phyloP scores from a whole-genome alignment of 2,113 vertebrate species.

The Fulmarus glacialis region DNA sequence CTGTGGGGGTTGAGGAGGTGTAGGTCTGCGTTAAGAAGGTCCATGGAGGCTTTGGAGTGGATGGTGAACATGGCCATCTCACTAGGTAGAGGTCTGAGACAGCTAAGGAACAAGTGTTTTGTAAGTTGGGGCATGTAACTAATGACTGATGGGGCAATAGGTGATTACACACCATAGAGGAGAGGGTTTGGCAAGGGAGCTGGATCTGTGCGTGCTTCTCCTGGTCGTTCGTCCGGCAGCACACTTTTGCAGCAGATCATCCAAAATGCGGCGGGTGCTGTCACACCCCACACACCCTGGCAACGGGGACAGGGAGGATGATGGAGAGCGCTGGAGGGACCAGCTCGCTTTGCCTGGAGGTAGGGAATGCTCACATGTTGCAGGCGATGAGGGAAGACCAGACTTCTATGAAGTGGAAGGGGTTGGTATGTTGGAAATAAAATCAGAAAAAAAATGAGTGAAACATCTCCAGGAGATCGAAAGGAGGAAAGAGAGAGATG shows the following conservation, averaged over 20 bases:
- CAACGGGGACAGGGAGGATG: not conserved
- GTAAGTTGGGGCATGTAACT: no score
- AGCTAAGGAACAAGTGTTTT: not conserved
- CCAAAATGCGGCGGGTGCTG: no score
- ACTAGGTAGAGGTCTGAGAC: not conserved
- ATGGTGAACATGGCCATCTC: not conserved
- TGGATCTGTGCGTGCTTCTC: rapidly evolving
- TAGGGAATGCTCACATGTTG: rapidly evolving
- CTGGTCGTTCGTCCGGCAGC: not conserved
- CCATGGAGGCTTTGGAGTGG: not conserved
- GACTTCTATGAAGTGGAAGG: not conserved
- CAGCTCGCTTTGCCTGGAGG: not conserved
- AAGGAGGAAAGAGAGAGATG: not conserved
- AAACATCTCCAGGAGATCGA: not conserved
- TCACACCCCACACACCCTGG: rapidly evolving
- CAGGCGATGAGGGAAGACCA: not conserved
- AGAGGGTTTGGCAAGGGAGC: not conserved
- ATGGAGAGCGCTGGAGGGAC: not conserved
- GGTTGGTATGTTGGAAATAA: rapidly evolving
- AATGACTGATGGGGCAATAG: not conserved
- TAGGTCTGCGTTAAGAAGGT: not conserved
- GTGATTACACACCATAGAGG: rapidly evolving
- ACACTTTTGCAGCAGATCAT: rapidly evolving
- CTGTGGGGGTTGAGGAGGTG: not conserved
- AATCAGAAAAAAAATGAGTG: not conserved